Percentiles rank a stretch among this genome's conserved stretches.
Conservation (phyloP, 1,140 invertebrate species). For the Zaprionus tsacasi region DNA sequence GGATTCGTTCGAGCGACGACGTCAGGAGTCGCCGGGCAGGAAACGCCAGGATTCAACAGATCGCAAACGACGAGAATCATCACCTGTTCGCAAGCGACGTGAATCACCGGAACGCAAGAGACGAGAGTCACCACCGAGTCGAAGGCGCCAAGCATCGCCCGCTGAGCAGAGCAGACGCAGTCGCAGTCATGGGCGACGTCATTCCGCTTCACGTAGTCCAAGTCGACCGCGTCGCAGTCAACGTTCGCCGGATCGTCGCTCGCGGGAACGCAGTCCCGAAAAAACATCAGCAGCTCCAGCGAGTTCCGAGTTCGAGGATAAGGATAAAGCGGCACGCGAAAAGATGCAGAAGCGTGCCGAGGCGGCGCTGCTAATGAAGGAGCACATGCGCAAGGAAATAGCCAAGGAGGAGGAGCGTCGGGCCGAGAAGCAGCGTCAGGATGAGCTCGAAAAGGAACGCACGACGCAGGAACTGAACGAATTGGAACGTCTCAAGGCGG, state of each 20-base stretch:
- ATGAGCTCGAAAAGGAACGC: conserved; percentile 79
- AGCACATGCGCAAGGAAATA: conserved; percentile 86
- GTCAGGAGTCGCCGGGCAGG: conserved; percentile 16
- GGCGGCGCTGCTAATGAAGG: conserved; percentile 85
- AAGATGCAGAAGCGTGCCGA: conserved; percentile 85
- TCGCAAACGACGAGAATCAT: conserved; percentile 42
- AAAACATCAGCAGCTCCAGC: conserved; percentile 45
- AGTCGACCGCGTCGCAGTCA: conserved; percentile 53
- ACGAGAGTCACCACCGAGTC: conserved; percentile 27
- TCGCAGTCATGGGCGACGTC: conserved; percentile 60
- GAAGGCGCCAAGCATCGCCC: conserved; percentile 45
- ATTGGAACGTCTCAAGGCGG: conserved; percentile 76
- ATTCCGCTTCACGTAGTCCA: conserved; percentile 54
- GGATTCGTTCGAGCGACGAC: conserved; percentile 10
- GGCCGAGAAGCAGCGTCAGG: conserved; percentile 76
- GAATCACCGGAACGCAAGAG: conserved; percentile 24
- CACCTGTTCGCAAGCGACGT: conserved; percentile 31
- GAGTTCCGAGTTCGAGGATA: conserved; percentile 49
- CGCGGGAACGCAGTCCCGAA: conserved; percentile 49
- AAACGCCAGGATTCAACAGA: conserved; percentile 18
- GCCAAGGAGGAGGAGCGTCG: conserved; percentile 84
- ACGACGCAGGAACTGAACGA: conserved; percentile 76
- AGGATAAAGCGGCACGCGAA: conserved; percentile 75
- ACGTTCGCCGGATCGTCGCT: conserved; percentile 44
- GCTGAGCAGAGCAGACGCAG: conserved; percentile 50